Base-by-base conservation (phyloP, 2,113 vertebrate genomes). In the Ellobius talpinus region DNA sequence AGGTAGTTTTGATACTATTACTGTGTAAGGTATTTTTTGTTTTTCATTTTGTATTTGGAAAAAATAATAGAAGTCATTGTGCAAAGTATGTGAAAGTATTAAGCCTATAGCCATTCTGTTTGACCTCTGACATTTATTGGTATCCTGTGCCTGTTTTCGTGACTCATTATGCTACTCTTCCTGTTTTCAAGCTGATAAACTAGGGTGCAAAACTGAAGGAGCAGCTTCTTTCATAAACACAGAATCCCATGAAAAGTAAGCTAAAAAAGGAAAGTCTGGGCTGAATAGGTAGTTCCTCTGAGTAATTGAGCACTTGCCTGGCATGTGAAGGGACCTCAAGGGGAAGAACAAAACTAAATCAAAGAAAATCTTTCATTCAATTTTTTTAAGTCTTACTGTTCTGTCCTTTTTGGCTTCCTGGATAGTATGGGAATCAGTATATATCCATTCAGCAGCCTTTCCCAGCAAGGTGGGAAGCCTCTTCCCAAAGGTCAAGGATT, bases 121-220 rank as follows among this genome's bases (percentile, higher is more conserved):
- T 95, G 36, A 68, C 70, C 61, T 81, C 24, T 88, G 91, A 68
- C 33, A 84, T 95, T 90, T 92, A 50, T 89, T 95, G 68, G 89
- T 85, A 84, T 87, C 79, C 10, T 92, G 47, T 52, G 17, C 55
- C 85, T 14, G 78, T 93, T 95, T 96, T 89, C 26, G 11, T n/a
- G 85, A 21, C 14, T 91, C 52, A 94, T 91, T 72, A 61, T 92
- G 87, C 24, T 72, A 31, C 26, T 87, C 74, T 90, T 96, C 58
- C 50, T 94, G 11, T 94, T 94, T 96, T 87, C 74, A 81, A 70
- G n/a, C n/a, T 84, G 92, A 87, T 96, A 87, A 92, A 96, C 91
- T 89, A 96, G 47, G 52, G 50, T 93, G 45, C 72, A 17, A 91
- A 94, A 93, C 10, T 91, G 42, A 14, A 94, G 36, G 55, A 87